A percentile compares a stretch with the other conserved stretches of the same genome.
Evolutionary conservation across 2,113 vertebrate genomes (phyloP).

Genomic region (Calyptomena viridis): DNA sequence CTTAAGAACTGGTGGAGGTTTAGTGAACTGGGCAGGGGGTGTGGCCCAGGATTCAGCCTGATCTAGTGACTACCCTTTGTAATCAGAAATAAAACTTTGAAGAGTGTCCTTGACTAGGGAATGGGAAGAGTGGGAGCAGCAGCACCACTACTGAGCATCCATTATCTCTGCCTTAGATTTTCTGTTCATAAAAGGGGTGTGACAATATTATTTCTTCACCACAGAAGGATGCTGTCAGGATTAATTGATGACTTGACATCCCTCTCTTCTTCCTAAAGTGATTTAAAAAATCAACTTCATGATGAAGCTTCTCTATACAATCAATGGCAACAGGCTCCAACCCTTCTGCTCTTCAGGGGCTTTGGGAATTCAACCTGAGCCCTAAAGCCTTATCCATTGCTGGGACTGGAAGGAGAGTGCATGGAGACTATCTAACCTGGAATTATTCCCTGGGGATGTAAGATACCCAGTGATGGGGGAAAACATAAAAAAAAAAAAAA

Average conservation of each 20-base stretch:
- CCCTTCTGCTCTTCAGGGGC: background rate
- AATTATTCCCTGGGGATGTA: background rate
- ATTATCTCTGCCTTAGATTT: background rate
- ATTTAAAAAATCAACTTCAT: background rate
- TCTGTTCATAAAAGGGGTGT: constrained; percentile 23
- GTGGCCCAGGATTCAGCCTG: background rate
- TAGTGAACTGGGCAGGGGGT: background rate
- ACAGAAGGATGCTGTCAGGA: constrained; percentile 61
- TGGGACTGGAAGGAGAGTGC: background rate
- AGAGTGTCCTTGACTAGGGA: background rate
- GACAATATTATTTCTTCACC: constrained; percentile 40
- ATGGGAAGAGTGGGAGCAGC: background rate
- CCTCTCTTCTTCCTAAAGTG: constrained; percentile 27
- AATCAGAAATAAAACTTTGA: background rate
- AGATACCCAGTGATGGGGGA: background rate
- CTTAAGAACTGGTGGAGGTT: background rate
- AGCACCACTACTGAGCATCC: background rate
- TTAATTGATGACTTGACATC: constrained; percentile 55
- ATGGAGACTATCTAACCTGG: background rate
- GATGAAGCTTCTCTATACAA: background rate
- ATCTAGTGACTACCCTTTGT: background rate
- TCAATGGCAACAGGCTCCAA: background rate
- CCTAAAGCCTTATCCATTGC: background rate
- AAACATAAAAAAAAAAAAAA: background rate
- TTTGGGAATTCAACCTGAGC: background rate